Conservation (phyloP, 2,113 vertebrate genomes). For the Herpetotheres cachinnans region DNA sequence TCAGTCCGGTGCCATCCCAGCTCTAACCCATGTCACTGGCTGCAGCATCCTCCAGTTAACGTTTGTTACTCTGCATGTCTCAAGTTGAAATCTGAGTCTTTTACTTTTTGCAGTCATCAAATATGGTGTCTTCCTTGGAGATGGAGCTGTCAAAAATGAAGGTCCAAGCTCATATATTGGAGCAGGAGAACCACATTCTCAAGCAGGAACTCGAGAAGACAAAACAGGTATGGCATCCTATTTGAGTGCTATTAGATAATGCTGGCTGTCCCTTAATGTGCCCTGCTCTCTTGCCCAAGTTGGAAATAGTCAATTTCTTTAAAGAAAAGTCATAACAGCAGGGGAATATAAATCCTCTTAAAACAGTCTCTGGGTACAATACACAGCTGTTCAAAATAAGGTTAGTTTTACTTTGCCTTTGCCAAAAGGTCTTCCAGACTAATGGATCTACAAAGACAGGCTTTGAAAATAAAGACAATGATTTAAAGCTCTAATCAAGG, state of each 20-base stretch:
- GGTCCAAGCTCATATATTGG: slow-evolving; percentile 70
- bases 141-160: slow-evolving; percentile 80
- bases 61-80: background rate
- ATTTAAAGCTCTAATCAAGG: background rate
- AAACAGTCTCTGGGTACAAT: background rate
- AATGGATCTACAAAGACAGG: background rate
- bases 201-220: slow-evolving; percentile 77
- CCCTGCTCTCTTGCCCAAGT: background rate
- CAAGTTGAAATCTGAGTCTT: background rate
- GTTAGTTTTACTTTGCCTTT: background rate
- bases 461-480: background rate
- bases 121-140: slow-evolving; percentile 80
- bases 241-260: background rate
- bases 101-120: slow-evolving; percentile 53
- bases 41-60: background rate
- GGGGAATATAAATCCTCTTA: background rate
- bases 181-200: slow-evolving; percentile 82
- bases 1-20: background rate
- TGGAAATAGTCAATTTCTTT: background rate
- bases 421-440: background rate
- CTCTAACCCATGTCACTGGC: background rate
- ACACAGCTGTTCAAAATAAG: background rate
- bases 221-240: slow-evolving; percentile 51
- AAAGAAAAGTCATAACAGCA: background rate
- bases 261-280: background rate